Evolutionary conservation across 2,888 invertebrate genomes (phyloP).

Genomic region (Gibbula magus): DNA sequence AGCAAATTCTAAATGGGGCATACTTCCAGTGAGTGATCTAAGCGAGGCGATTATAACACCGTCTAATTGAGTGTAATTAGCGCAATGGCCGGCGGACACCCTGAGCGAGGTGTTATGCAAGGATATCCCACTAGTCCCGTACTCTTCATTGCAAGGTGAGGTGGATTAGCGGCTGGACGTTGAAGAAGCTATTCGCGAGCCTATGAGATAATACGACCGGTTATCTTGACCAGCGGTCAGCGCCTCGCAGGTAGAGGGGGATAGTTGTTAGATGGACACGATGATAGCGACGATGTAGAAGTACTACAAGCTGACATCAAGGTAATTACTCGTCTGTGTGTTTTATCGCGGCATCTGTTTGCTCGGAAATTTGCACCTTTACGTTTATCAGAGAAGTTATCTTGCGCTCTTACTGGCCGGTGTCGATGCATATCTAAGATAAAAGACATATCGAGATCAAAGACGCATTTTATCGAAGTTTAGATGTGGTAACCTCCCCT

Average conservation of each 20-base stretch:
- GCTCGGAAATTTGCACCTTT: too few species aligned
- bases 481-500: too few species aligned
- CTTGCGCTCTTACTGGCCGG: too few species aligned
- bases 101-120: background rate
- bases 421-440: too few species aligned
- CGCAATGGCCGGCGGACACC: background rate
- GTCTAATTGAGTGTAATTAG: background rate
- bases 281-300: background rate
- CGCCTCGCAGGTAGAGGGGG: background rate
- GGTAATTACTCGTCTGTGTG: background rate
- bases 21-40: background rate
- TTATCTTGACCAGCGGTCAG: slow-evolving; percentile 5
- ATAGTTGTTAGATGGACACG: background rate
- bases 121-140: background rate
- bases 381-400: too few species aligned
- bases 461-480: too few species aligned
- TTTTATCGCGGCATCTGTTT: too few species aligned
- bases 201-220: background rate
- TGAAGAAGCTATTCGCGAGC: background rate
- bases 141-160: background rate
- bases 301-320: background rate
- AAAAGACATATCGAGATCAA: too few species aligned
- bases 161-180: background rate
- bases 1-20: background rate
- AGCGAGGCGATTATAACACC: slow-evolving; percentile 6